phyloP scores from a whole-genome alignment of 1,140 invertebrate species.

The Acromyrmex heyeri region DNA sequence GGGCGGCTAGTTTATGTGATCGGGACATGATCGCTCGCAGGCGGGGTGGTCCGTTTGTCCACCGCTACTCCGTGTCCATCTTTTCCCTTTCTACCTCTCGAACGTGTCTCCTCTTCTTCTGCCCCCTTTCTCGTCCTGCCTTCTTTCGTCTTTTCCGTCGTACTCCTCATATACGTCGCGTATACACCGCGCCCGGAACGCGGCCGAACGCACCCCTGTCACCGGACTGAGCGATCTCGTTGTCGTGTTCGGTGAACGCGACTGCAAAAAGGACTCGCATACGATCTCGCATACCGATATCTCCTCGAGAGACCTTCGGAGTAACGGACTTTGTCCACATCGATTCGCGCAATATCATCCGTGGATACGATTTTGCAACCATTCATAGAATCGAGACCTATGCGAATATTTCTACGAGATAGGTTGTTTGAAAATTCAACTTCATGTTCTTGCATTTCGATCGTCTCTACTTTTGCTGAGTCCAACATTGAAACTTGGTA shows the following conservation, averaged over 20 bases:
- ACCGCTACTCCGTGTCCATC: conserved; percentile 67
- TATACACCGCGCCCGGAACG: not conserved
- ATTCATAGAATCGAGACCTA: not conserved
- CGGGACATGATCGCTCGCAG: conserved; percentile 83
- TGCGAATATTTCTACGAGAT: not conserved
- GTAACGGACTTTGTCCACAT: conserved; percentile 11
- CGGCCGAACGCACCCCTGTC: conserved; percentile 78
- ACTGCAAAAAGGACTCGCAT: conserved; percentile 56
- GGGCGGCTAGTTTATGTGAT: conserved; percentile 86
- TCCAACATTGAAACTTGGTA: no score
- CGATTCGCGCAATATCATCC: not conserved
- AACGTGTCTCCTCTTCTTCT: conserved; percentile 40
- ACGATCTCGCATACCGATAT: conserved; percentile 49
- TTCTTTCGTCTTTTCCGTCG: conserved; percentile 20
- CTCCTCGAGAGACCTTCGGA: conserved; percentile 57
- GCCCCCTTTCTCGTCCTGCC: conserved; percentile 42
- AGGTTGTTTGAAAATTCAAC: not conserved
- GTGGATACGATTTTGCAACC: not conserved
- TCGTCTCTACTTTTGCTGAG: no score
- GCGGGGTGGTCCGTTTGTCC: conserved; percentile 85
- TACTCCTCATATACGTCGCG: conserved; percentile 3
- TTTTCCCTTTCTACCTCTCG: conserved; percentile 70
- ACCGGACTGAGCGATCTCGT: conserved; percentile 84
- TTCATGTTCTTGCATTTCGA: not conserved
- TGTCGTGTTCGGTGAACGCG: conserved; percentile 80